Percentiles rank a stretch among this genome's conserved stretches.
Evolutionary conservation across 2,888 invertebrate species (phyloP).

Genomic region (Hesperia comma): DNA sequence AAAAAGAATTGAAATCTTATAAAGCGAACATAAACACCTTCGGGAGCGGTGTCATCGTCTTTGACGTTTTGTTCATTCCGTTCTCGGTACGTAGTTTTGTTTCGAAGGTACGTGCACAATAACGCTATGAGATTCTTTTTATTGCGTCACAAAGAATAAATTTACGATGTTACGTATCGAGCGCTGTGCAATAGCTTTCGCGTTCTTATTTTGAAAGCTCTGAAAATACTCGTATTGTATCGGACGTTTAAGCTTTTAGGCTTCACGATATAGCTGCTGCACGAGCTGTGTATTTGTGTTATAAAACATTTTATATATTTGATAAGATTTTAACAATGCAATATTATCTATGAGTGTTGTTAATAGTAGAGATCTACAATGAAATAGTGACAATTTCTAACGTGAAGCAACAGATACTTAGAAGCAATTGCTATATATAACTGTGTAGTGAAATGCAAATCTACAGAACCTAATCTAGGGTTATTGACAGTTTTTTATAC

Average conservation of each 20-base stretch:
- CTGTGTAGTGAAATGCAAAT: background rate
- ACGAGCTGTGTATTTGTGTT: conserved; percentile 2
- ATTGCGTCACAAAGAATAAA: conserved; percentile 46
- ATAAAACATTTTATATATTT: too few species aligned
- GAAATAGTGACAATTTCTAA: too few species aligned
- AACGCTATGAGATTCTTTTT: conserved; percentile 47
- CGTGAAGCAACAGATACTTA: too few species aligned
- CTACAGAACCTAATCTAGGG: too few species aligned
- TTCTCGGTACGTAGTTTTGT: background rate
- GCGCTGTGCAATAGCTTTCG: conserved; percentile 3
- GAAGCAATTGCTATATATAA: background rate
- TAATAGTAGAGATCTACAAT: too few species aligned
- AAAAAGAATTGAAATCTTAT: conserved; percentile 4
- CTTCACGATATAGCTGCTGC: conserved; percentile 1
- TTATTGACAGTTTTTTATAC: too few species aligned
- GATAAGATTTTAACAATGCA: too few species aligned
- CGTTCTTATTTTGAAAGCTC: conserved; percentile 24
- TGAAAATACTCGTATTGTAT: conserved; percentile 28
- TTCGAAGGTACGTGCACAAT: conserved; percentile 39
- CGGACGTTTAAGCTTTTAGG: conserved; percentile 9
- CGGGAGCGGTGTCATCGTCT: background rate
- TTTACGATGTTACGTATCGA: conserved; percentile 37
- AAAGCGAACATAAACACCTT: conserved; percentile 6
- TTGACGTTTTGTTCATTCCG: conserved; percentile 1
- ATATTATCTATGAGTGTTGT: too few species aligned